Evolutionary conservation across 2,113 vertebrate genomes (phyloP).

Genomic region (Phrynocephalus versicolor): DNA sequence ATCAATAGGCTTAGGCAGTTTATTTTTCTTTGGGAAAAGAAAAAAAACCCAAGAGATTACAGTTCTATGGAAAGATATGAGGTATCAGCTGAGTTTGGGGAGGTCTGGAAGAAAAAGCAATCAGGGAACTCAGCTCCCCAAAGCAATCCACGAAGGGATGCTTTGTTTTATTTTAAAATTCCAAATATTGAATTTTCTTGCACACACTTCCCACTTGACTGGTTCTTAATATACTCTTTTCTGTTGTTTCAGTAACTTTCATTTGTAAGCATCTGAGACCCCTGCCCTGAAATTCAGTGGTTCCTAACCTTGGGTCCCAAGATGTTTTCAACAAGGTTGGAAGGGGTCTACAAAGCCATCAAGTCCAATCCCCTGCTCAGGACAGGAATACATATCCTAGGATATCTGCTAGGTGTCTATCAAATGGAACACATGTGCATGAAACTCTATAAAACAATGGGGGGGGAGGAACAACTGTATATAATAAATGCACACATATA

Average conservation of each 20-base stretch:
- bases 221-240: neutral
- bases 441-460: too few relatives aligned
- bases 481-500: neutral
- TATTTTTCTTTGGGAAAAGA: neutral
- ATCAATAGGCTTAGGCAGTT: neutral
- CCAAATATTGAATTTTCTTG: neutral
- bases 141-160: neutral
- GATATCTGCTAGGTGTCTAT: too few relatives aligned
- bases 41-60: neutral
- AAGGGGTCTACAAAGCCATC: too few relatives aligned
- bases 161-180: slow-evolving; percentile 5
- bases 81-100: neutral
- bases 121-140: neutral
- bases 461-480: neutral
- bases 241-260: neutral
- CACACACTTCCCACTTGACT: neutral
- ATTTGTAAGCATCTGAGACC: neutral
- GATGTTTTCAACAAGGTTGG: too few relatives aligned
- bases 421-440: too few relatives aligned
- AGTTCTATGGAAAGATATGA: neutral
- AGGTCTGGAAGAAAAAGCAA: neutral
- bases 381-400: too few relatives aligned
- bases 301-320: too few relatives aligned
- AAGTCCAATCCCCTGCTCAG: too few relatives aligned
- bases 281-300: neutral